phyloP scores from a whole-genome alignment of 2,113 vertebrate genomes.

The Monopterus albus region DNA sequence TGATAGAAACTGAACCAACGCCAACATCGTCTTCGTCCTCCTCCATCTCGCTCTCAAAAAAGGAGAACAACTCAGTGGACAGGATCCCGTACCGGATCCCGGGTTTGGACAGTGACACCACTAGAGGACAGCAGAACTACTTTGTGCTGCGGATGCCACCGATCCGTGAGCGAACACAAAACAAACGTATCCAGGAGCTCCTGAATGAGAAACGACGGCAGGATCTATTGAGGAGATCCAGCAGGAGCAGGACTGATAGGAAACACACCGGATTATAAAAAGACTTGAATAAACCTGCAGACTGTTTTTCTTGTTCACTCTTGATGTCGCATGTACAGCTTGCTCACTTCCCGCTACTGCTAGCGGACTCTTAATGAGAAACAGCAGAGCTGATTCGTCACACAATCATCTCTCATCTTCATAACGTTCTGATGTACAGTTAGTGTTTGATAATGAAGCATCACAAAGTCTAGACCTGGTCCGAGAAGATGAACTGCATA shows the following conservation, averaged over 20 bases:
- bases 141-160: conserved; percentile 82
- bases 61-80: conserved; percentile 86
- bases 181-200: conserved; percentile 94
- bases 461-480: no score
- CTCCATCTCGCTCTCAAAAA: conserved; percentile 70
- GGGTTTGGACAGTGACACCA: conserved; percentile 79
- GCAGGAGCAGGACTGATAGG: conserved; percentile 60
- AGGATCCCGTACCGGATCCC: conserved; percentile 84
- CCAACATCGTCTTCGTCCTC: conserved; percentile 6
- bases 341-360: conserved; percentile 8
- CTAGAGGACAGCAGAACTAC: conserved; percentile 76
- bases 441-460: neutral
- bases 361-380: conserved; percentile 16
- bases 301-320: neutral
- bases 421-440: neutral
- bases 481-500: no score
- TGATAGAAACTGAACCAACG: neutral
- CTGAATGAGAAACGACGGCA: conserved; percentile 86
- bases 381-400: conserved; percentile 7
- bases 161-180: conserved; percentile 88
- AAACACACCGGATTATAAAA: conserved; percentile 11
- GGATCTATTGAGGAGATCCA: conserved; percentile 69
- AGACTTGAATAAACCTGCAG: neutral
- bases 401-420: neutral
- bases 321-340: conserved; percentile 8